Evolutionary conservation across 2,888 invertebrate species (phyloP), one percentile per base, ranked within the genome.

Genomic region (Phyllotreta cruciferae): DNA sequence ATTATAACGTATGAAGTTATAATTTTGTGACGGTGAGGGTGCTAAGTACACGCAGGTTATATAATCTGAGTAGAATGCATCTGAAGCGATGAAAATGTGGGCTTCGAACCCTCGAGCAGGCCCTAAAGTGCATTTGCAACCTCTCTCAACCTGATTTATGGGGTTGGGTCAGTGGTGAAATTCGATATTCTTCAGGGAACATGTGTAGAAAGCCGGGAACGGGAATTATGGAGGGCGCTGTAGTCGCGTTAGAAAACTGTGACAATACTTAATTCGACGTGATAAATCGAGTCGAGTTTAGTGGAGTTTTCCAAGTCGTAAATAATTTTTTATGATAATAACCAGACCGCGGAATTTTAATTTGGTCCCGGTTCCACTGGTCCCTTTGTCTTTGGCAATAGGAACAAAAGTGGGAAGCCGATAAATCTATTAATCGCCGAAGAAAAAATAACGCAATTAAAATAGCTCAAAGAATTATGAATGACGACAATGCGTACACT

Each of bases 101-200:
- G 24, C 24, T 24, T 24, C 24, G 4, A 4, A 24, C 24, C 24
- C 24, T 24, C 3, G 34, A 52, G 38, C 24, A 24, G 24, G 4
- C 24, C 24, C 24, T 24, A 13, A 52, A 52, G 38, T 52, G 52
- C 52, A 52, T 52, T 52, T 52, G 37, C 37, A 52, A 52, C 52
- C 52, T 37, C 52, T 70, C 70, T 68, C 71, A 68, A 73, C 70
- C 75, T 77, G 77, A 78, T 78, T 78, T 78, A 78, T 78, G 66
- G 70, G 73, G 75, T 71, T 72, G 75, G 78, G 78, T 78, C 77
- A 78, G 76, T 77, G 73, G 75, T 75, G 78, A 75, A 78, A 78
- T 70, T 69, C 68, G 76, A 78, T 75, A 75, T 69, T 68, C 70
- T 70, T 71, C 73, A 74, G 75, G 74, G 75, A 77, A 77, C 75